A percentile compares a stretch with the other conserved stretches of the same genome.
Conservation (phyloP, 2,888 invertebrate genomes). For the Brenthis ino region DNA sequence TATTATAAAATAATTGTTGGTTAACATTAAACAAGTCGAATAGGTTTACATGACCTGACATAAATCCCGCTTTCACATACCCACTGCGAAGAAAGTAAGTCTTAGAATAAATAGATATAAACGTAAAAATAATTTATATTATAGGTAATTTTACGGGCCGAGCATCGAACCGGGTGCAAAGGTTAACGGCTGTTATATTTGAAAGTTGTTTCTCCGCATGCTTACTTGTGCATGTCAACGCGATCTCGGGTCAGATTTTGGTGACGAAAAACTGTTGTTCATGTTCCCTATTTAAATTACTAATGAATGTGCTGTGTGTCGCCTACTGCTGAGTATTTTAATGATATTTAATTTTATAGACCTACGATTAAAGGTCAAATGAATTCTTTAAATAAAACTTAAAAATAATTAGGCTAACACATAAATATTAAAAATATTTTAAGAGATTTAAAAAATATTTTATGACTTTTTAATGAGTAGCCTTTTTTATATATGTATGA, state of each 20-base stretch:
- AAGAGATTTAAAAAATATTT: too few relatives aligned
- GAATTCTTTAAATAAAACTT: too few relatives aligned
- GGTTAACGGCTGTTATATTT: slow-evolving; percentile 49
- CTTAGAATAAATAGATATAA: slow-evolving; percentile 21
- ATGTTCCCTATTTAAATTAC: background rate
- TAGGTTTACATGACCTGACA: slow-evolving; percentile 18
- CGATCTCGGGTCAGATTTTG: slow-evolving; percentile 44
- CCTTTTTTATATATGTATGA: too few relatives aligned
- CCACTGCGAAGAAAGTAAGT: slow-evolving; percentile 18
- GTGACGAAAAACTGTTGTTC: slow-evolving; percentile 30
- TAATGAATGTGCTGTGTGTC: slow-evolving; percentile 1
- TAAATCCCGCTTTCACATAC: slow-evolving; percentile 29
- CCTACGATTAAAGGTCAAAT: too few relatives aligned
- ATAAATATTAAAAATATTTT: too few relatives aligned
- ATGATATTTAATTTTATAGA: too few relatives aligned
- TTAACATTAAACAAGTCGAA: background rate
- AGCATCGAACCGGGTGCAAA: slow-evolving; percentile 45
- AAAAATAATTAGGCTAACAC: too few relatives aligned
- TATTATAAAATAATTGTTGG: background rate
- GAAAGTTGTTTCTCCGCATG: slow-evolving; percentile 49
- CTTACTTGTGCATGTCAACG: slow-evolving; percentile 39
- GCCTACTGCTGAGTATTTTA: background rate
- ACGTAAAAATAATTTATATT: slow-evolving; percentile 41
- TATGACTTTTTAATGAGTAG: too few relatives aligned
- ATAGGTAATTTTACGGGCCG: slow-evolving; percentile 41